These are phyloP conservation scores for Bombyx mandarina DNA, from an alignment of 1,140 invertebrate genomes.

Conservation along the genomic window DNA sequence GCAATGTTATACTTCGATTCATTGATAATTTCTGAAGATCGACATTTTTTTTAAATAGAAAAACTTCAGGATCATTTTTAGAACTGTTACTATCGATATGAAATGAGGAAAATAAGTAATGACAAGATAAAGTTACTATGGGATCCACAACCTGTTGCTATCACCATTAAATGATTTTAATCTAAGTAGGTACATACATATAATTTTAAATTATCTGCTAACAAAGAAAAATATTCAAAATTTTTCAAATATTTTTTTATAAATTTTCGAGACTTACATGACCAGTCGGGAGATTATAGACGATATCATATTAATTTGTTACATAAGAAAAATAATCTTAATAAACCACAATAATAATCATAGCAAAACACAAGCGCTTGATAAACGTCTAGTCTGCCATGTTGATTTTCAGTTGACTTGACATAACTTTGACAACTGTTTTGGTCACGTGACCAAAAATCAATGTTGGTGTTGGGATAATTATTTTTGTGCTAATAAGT, in stretches of 20 bases:
- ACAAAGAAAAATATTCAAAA: no score
- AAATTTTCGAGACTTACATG: conserved; percentile 76
- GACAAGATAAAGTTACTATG: no score
- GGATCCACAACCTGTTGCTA: no score
- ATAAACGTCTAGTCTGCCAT: conserved; percentile 50
- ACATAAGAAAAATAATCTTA: conserved; percentile 51
- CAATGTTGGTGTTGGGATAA: conserved; percentile 40
- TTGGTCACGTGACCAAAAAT: conserved; percentile 68
- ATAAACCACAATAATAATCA: conserved; percentile 55
- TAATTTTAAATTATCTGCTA: conserved; percentile 5
- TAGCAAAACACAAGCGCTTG: conserved; percentile 62
- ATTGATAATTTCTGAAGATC: no score
- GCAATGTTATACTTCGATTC: no score
- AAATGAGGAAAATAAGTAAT: no score
- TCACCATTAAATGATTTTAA: neutral
- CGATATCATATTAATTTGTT: conserved; percentile 77
- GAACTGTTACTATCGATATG: no score
- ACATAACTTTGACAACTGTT: conserved; percentile 45
- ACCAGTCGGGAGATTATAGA: conserved; percentile 80
- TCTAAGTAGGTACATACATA: conserved; percentile 4
- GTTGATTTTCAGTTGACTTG: conserved; percentile 25
- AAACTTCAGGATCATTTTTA: no score
- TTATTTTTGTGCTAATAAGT: no score
- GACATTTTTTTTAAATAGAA: no score
- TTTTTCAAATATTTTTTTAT: neutral